Conservation (phyloP, 2,113 vertebrate genomes). For the Halcyon senegalensis region DNA sequence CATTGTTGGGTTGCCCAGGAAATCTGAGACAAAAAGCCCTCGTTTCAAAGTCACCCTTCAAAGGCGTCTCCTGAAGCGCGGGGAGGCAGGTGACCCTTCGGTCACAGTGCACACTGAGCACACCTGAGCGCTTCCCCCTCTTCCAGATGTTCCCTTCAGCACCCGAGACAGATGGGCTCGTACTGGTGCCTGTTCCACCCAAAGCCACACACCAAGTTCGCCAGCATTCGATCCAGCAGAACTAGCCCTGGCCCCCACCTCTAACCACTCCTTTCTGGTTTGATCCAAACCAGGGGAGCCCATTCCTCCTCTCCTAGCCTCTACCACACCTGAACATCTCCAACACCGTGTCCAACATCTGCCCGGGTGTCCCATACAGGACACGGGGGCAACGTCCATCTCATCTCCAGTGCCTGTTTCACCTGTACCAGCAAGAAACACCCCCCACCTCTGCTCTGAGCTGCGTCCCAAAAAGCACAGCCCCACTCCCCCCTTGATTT, state of each 20-base stretch:
- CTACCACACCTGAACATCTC: accelerated
- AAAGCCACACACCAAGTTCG: accelerated
- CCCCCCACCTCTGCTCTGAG: not conserved
- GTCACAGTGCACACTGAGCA: not conserved
- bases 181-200: not conserved
- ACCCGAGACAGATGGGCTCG: not conserved
- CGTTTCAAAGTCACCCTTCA: not conserved
- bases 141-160: not conserved
- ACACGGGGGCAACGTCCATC: accelerated
- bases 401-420: not conserved
- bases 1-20: not conserved
- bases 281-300: not conserved
- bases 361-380: accelerated
- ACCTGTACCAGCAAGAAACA: accelerated
- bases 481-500: not conserved
- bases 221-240: not conserved
- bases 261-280: not conserved
- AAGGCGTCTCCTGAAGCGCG: not conserved
- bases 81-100: not conserved
- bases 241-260: not conserved
- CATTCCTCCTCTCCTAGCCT: not conserved
- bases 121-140: not conserved
- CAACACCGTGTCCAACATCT: accelerated
- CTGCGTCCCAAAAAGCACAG: not conserved
- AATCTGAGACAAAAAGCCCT: not conserved